These are phyloP conservation scores for Andrena fulva DNA, from an alignment of 2,888 invertebrate genomes.

Conservation along the genomic window DNA sequence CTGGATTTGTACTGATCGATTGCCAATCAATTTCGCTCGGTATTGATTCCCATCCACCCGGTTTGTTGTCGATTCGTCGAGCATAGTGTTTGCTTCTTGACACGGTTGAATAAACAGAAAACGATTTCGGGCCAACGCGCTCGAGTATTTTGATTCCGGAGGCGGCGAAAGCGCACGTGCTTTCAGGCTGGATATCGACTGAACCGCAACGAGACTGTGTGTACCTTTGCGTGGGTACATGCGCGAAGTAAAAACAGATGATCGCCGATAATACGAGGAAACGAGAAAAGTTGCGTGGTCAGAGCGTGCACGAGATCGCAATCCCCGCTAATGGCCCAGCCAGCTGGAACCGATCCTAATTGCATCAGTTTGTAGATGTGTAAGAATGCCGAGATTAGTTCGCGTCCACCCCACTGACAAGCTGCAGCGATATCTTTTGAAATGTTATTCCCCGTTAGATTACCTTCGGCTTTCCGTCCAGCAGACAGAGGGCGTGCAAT, in stretches of 20 bases:
- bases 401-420: too few species aligned
- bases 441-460: too few species aligned
- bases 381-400: not conserved
- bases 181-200: not conserved
- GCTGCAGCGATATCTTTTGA: too few species aligned
- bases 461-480: too few species aligned
- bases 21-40: not conserved
- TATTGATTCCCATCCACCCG: not conserved
- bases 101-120: constrained; percentile 1
- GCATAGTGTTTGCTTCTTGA: constrained; percentile 5
- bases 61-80: not conserved
- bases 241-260: not conserved
- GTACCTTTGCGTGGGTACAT: not conserved
- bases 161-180: not conserved
- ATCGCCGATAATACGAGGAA: constrained; percentile 27
- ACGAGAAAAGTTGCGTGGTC: constrained; percentile 33
- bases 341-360: constrained; percentile 13
- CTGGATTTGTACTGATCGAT: not conserved
- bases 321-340: constrained; percentile 19
- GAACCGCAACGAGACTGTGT: not conserved
- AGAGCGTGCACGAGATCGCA: constrained; percentile 6
- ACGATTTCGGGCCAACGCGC: not conserved
- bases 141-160: not conserved
- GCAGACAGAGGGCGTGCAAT: too few species aligned
- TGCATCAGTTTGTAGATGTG: not conserved